Conservation (phyloP, 2,113 vertebrate species). For the Okapia johnstoni region DNA sequence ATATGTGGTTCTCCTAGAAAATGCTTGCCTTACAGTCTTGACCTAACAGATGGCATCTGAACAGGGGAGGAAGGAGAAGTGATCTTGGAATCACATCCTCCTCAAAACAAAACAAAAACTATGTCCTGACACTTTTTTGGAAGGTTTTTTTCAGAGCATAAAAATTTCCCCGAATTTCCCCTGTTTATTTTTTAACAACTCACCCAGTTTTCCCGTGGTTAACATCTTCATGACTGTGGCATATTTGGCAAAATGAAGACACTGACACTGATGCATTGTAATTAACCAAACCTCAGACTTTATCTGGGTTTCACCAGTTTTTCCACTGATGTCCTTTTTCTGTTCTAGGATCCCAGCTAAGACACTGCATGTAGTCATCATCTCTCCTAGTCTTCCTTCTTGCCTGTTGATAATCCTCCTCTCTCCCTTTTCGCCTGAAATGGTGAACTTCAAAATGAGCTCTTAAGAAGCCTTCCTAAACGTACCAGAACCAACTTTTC, state of each 20-base stretch:
- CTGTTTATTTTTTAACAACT: constrained; percentile 16
- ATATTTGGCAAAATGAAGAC: constrained; percentile 29
- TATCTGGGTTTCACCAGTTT: background rate
- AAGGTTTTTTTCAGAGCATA: constrained; percentile 12
- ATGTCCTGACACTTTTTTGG: constrained; percentile 14
- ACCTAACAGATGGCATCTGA: constrained; percentile 8
- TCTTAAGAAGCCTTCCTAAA: background rate
- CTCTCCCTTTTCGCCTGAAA: background rate
- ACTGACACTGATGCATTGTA: background rate
- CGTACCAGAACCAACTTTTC: background rate
- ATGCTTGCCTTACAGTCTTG: constrained; percentile 2
- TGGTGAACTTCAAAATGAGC: background rate
- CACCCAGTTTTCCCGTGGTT: background rate
- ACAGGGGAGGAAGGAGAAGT: constrained; percentile 41
- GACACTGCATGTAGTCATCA: background rate
- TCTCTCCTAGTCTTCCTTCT: background rate
- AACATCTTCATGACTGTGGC: background rate
- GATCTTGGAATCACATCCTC: constrained; percentile 37
- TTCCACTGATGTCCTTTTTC: background rate
- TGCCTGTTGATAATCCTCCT: background rate
- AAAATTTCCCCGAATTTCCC: constrained; percentile 24
- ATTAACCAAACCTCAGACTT: background rate
- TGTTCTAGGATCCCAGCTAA: background rate
- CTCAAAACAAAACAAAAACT: constrained; percentile 26
- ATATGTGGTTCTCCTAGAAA: background rate